phyloP scores from a whole-genome alignment of 2,797 vertebrate genomes.

The Acanthis flammea region DNA sequence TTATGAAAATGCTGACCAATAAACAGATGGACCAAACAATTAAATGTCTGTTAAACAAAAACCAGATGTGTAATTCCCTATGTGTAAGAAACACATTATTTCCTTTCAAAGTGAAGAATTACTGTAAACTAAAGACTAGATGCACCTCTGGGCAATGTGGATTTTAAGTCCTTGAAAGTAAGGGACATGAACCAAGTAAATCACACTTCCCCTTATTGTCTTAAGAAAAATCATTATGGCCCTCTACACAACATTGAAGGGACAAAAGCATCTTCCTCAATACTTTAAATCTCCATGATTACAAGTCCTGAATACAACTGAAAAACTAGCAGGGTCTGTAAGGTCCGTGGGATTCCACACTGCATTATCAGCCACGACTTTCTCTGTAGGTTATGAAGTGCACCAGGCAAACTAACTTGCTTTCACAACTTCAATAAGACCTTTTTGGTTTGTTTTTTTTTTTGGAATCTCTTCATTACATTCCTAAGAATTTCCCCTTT shows the following conservation, averaged over 20 bases:
- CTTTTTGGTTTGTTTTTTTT: neutral
- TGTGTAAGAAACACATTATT: neutral
- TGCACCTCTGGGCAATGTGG: neutral
- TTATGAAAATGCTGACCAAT: neutral
- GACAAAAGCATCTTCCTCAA: neutral
- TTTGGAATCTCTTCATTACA: neutral
- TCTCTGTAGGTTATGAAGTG: neutral
- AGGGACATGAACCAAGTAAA: neutral
- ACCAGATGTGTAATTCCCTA: neutral
- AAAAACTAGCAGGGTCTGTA: neutral
- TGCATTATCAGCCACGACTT: neutral
- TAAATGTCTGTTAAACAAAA: neutral
- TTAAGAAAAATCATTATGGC: neutral
- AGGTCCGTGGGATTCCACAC: neutral
- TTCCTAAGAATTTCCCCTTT: neutral
- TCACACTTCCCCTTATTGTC: fast-evolving
- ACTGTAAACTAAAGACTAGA: neutral
- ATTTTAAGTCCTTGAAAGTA: neutral
- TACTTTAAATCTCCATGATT: neutral
- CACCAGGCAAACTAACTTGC: neutral
- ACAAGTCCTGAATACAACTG: neutral
- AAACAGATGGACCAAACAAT: neutral
- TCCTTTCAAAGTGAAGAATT: neutral
- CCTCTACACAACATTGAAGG: neutral
- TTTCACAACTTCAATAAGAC: neutral